Evolutionary conservation across 1,140 invertebrate species (phyloP), one percentile per base, ranked within the genome.

Genomic region (Calliphora vicina): DNA sequence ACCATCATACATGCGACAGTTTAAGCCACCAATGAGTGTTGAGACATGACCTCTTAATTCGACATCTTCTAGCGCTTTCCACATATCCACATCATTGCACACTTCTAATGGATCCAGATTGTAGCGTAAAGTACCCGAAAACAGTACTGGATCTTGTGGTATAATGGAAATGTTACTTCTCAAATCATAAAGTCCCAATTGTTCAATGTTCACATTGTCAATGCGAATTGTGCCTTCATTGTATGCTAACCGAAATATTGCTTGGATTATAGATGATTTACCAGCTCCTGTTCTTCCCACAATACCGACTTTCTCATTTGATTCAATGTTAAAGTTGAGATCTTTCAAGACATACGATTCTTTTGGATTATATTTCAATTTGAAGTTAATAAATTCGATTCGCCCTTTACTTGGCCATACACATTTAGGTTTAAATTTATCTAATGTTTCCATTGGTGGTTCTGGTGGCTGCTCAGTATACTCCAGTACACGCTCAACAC

Each of bases 231-330:
- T 85, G 1, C 94, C 95, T 43, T 93, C 92, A 50, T 94, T 92
- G 86, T 94, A 93, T 1, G 93, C 93, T 82, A 98, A 86, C 80
- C 97, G 92, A 87, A 98, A 98, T 0, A 98, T 88, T 1, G 96
- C 95, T 29, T 94, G 92, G 81, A 97, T 96, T 4, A 98, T 91
- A 0, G 97, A 98, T 0, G 96, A 97, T 90, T 99, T 99, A 17
- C 97, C 97, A 50, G 97, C 97, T 0, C 97, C 97, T 12, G 96
- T 97, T 87, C 96, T 92, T 4, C 97, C 97, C 20, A 97, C 96
- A 83, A 97, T 95, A 2, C 96, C 95, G 81, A 97, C 13, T 95
- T 95, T 97, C 90, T 97, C 96, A 67, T 91, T 91, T 0, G 95
- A 92, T 61, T 94, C 84, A 26, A 97, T 93, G 0, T 88, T 87